phyloP scores from a whole-genome alignment of 2,888 invertebrate genomes.

The Bunonema sp. region DNA sequence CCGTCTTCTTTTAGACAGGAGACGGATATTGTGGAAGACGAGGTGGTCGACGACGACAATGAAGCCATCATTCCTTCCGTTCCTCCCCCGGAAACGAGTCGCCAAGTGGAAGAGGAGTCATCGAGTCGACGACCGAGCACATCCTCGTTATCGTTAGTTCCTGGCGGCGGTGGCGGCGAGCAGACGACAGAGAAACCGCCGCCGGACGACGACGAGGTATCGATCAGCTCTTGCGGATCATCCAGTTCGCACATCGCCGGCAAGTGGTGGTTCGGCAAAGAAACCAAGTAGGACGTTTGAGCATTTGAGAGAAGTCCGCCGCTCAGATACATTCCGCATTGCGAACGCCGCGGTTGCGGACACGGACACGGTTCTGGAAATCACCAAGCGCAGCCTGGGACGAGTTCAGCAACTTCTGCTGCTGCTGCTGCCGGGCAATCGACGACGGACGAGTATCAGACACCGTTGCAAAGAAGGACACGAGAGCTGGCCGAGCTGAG shows the following conservation, averaged over 20 bases:
- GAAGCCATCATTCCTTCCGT: no score
- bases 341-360: no score
- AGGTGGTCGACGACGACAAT: slow-evolving; percentile 1
- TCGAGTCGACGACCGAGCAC: no score
- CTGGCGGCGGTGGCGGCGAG: no score
- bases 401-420: neutral
- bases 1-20: no score
- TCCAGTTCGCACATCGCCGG: slow-evolving; percentile 33
- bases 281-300: slow-evolving; percentile 15
- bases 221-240: slow-evolving; percentile 24
- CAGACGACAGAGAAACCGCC: no score
- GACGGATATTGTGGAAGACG: slow-evolving; percentile 7
- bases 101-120: no score
- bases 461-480: slow-evolving; percentile 38
- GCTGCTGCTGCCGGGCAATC: slow-evolving; percentile 3
- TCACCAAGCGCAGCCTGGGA: no score
- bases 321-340: no score
- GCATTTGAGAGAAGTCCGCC: neutral
- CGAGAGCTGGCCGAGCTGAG: slow-evolving; percentile 12
- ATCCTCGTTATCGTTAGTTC: no score
- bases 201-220: slow-evolving; percentile 13
- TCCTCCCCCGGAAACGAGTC: no score
- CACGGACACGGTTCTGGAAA: no score
- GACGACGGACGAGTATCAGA: slow-evolving; percentile 33
- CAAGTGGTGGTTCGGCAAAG: slow-evolving; percentile 42